Base-by-base conservation (phyloP, 2,113 vertebrate genomes). In the Amazona guildingii region DNA sequence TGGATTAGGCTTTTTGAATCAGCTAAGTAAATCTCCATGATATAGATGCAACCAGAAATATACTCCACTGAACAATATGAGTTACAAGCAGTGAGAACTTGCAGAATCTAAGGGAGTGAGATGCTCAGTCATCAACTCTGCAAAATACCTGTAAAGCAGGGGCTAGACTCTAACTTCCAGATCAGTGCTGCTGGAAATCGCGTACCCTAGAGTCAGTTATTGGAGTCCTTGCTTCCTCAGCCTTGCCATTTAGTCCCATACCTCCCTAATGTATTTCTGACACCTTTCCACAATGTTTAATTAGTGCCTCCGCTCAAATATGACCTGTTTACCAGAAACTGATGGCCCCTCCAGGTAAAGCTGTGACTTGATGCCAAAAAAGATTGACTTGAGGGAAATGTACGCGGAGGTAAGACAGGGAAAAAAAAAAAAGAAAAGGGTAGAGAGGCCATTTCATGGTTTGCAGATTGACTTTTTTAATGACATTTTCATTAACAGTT, bases 401-500 rank as follows among this genome's bases (percentile, higher is more conserved):
- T 57, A 72, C 15, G 10, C 48, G 66, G 66, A 57, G 52, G 39
- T 59, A 62, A 90, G n/a, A 61, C 21, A 43, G 20, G 12, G 3
- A 82, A 18, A 46, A 76, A 41, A 57, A n/a, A 75, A 33, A 31
- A 37, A 33, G 12, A 23, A 73, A 84, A 62, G 80, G 37, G 19
- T 27, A 63, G 74, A 57, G 49, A 79, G 54, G 78, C n/a, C 20
- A 46, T 96, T 94, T 91, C 46, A 43, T 85, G 33, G 33, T 74
- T 81, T 79, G 51, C 55, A 80, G 63, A 85, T 67, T 77, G 87
- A 90, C 84, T 95, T 87, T 80, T 75, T 79, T 93, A 94, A 83
- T 94, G 87, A 87, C 92, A 88, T 97, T 95, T 95, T 91, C 87
- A 93, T 94, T 90, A 93, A 52, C 41, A 77, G 67, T 77, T 85